Conservation (phyloP, 2,113 vertebrate genomes). For the Sphaerodactylus townsendi region DNA sequence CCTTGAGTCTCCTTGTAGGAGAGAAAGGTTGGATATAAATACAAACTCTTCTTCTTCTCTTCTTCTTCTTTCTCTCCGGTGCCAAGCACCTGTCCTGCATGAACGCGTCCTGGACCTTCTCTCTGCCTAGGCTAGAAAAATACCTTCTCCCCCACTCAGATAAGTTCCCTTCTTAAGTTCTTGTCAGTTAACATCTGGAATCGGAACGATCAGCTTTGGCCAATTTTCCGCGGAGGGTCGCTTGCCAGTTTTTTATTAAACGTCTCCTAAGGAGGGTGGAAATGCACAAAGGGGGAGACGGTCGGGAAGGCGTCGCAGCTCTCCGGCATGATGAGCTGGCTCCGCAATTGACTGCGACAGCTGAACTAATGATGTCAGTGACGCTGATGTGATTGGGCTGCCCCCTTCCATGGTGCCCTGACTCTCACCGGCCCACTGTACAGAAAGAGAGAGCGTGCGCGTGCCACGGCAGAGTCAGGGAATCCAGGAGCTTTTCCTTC, state of each 20-base stretch:
- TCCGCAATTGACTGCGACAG: constrained; percentile 40
- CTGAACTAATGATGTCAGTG: constrained; percentile 30
- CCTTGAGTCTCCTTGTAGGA: too few relatives aligned
- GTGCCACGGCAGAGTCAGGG: rapidly evolving
- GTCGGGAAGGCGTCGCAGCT: background rate
- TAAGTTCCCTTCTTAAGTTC: background rate
- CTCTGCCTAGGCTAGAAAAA: background rate
- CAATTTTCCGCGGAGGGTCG: rapidly evolving
- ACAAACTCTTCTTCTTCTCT: background rate
- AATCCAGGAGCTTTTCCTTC: rapidly evolving
- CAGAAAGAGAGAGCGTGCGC: background rate
- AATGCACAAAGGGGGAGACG: background rate
- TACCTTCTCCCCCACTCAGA: background rate
- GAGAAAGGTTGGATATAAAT: too few relatives aligned
- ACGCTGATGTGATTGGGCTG: constrained; percentile 13
- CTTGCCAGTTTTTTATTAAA: background rate
- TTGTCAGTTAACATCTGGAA: background rate
- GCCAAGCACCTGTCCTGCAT: rapidly evolving
- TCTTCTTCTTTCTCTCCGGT: rapidly evolving
- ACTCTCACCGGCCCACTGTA: background rate
- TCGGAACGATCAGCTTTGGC: background rate
- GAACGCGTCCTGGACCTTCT: rapidly evolving
- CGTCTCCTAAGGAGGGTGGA: constrained; percentile 26
- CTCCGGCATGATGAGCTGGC: background rate
- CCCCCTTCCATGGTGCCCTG: background rate